Evolutionary conservation across 92 coral and sea anemone genomes (phyloP), one percentile per base, ranked within the genome.

Genomic region (Zoanthus gigantus): DNA sequence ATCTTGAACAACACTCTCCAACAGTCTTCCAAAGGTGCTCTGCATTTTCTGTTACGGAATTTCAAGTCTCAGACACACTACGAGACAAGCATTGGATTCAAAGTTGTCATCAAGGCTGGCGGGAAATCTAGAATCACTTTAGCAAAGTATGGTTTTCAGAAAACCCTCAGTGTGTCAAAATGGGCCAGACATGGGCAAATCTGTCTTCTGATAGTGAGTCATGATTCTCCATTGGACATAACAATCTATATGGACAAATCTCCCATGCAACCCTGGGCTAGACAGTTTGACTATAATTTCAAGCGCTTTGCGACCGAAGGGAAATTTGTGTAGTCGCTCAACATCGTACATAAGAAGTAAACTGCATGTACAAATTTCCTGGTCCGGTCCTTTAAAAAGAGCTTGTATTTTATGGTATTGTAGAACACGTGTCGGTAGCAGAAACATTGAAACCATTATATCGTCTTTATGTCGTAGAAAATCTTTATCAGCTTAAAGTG

Each of bases 301-400:
- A 71, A 71, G 48, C 50, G 50, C 48, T 71, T 71, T 71, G 75
- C 75, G 32, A 71, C 50, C 75, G 50, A 71, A 71, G 48, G 75
- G 17, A 34, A 71, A 71, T 71, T 71, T 71, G 15, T 58, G 85
- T 76, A 78, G 45, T 77, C 63, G 60, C 84, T 74, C 58, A 71
- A 60, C 86, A 61, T 56, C 78, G 60, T 87, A 80, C 61, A 81
- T 83, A 54, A 82, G 85, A 67, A 79, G 76, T 58, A 79, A 88
- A 69, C 76, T 81, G 67, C 23, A 23, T 23, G 23, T 50, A 71
- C 71, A 88, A 82, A 83, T 82, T 88, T 85, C 60, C 74, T 74
- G 74, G 79, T 53, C 60, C 75, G 69, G 72, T 58, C 50, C 67
- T 74, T 12, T 85, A 74, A 85, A 85, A 44, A 85, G 73, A 65